Base-by-base conservation (phyloP, 30 jellyfish, hydroid and myxozoan genomes). In the Euphysa ruthae region DNA sequence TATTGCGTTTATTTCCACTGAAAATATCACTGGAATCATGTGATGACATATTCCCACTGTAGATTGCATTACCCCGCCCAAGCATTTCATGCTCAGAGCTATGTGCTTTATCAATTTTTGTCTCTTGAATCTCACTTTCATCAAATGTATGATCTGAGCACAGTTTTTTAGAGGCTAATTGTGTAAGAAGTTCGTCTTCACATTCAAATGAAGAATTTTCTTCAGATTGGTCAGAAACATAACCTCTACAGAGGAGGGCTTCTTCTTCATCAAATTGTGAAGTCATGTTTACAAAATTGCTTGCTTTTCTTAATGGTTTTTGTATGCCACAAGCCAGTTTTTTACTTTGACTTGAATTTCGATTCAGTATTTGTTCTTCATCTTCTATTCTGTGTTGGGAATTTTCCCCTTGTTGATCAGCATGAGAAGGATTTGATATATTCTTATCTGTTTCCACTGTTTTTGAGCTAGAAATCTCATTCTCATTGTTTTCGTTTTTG, bases 341-440 rank as follows among this genome's bases (percentile, higher is more conserved):
- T 5, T 2, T 2, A 2, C 28, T n/a, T 46, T 46, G 18, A 46
- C 23, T 46, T 46, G 18, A 19, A 0, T 63, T 63, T 3, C 77
- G 60, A 63, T 0, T 35, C 5, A 27, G 8, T 19, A 19, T 32
- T 35, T 70, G 63, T 20, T 49, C 77, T 19, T 70, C 77, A 34
- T 49, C 63, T 24, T 70, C 82, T n/a, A n/a, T n/a, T n/a, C n/a
- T n/a, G n/a, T n/a, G n/a, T n/a, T n/a, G n/a, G n/a, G n/a, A n/a
- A n/a, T n/a, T n/a, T 18, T 26, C 74, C 6, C 94, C 91, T 44
- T 81, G 74, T 25, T 82, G 91, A 22, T 70, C 58, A 10, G 84
- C 83, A 52, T 73, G 83, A 12, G 81, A 34, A 43, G 79, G 32
- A 0, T 15, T 72, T 15, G 79, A 54, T 21, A 34, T 25, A 15